phyloP scores from a whole-genome alignment of 2,888 invertebrate species.

The Adelognathus sp. region DNA sequence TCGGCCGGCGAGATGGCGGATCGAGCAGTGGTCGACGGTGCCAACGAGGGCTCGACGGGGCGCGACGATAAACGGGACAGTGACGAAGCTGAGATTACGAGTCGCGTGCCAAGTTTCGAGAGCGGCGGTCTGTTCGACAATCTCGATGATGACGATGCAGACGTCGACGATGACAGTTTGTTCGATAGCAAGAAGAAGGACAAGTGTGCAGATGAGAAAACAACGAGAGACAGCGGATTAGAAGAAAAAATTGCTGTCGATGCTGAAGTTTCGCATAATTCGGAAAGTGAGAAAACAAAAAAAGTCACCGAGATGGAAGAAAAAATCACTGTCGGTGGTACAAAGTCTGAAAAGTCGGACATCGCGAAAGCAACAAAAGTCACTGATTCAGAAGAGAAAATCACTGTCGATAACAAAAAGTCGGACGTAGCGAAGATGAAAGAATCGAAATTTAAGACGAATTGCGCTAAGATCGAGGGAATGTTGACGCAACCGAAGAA shows the following conservation, averaged over 20 bases:
- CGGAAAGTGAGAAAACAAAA: too few species aligned
- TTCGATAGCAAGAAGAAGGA: conserved; percentile 62
- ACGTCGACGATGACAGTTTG: conserved; percentile 69
- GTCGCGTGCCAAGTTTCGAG: conserved; percentile 45
- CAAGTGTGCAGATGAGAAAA: background rate
- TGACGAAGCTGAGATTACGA: conserved; percentile 22
- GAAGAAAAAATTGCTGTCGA: conserved; percentile 40
- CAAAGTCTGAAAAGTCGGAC: too few species aligned
- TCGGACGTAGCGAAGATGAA: background rate
- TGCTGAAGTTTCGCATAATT: too few species aligned
- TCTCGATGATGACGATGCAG: conserved; percentile 67
- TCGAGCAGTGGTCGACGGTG: conserved; percentile 26
- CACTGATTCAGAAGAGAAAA: conserved; percentile 28
- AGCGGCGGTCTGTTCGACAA: conserved; percentile 59
- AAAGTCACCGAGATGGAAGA: too few species aligned
- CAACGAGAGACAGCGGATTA: conserved; percentile 6
- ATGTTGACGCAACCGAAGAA: conserved; percentile 29
- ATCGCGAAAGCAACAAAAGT: background rate
- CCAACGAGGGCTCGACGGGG: conserved; percentile 40
- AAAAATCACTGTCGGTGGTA: too few species aligned
- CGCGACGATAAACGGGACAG: conserved; percentile 32
- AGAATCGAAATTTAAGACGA: conserved; percentile 9
- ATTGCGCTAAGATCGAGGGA: conserved; percentile 31
- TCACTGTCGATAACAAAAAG: conserved; percentile 9
- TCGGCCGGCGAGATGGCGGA: conserved; percentile 35